Evolutionary conservation across 2,113 vertebrate genomes (phyloP), one percentile per base, ranked within the genome.

Genomic region (Oxygymnocypris stewartii): DNA sequence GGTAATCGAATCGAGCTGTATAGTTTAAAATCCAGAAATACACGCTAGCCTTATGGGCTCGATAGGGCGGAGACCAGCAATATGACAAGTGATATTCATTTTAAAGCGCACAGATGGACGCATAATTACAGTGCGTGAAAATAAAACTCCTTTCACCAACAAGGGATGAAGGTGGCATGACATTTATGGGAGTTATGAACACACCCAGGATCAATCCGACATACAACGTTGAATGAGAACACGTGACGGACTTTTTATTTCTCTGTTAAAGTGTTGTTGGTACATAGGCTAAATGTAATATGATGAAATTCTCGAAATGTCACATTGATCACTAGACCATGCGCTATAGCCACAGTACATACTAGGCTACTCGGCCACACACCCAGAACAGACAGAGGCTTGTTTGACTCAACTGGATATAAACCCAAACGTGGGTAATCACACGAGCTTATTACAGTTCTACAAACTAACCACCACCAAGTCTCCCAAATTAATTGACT

Each of bases 121-220:
- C 61, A 57, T 65, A 80, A 73, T 42, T 28, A 40, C 59, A 69
- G 61, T 69, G 80, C 14, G 12, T 20, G 49, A 35, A 28, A 47
- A 49, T 61, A n/a, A 69, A 79, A 20, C 13, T 16, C 4, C 10
- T n/a, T 85, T 69, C n/a, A 16, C n/a, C 23, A 82, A 13, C 71
- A 4, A 10, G 47, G 37, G 28, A 49, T 20, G 79, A 57, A 20
- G 61, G 59, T 23, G 76, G 47, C 14, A 78, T 79, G 61, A 40
- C 67, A 73, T 54, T n/a, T 61, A 49, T 44, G 85, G 73, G 77
- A 5, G 23, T 57, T 49, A 84, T 79, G 80, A 88, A 86, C 88
- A 88, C 85, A 88, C 88, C 88, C 88, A 86, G 65, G 6, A 85
- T 54, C 44, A 76, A 16, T 28, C 74, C 67, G 44, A 88, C 84